Evolutionary conservation across 2,888 invertebrate species (phyloP).

Genomic region (Phasia obesa): DNA sequence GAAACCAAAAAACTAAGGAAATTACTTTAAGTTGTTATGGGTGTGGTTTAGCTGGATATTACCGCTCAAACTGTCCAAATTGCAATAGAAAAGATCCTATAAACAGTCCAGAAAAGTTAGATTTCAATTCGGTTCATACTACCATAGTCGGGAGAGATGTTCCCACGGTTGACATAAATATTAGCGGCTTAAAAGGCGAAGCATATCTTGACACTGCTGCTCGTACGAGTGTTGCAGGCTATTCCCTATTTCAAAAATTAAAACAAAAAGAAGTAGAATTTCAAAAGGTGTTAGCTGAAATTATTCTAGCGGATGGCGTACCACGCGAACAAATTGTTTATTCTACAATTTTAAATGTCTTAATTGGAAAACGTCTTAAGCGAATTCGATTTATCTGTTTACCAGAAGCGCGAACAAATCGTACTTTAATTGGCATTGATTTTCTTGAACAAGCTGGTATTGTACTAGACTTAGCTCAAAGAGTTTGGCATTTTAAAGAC

Average conservation of each 20-base stretch:
- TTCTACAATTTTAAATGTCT: neutral
- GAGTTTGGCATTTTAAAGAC: slow-evolving; percentile 8
- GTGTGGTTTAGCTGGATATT: too few species aligned
- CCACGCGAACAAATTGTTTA: neutral
- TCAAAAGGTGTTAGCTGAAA: too few species aligned
- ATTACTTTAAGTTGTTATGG: too few species aligned
- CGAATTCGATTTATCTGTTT: neutral
- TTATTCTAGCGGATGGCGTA: too few species aligned
- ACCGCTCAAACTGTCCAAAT: too few species aligned
- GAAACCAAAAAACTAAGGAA: too few species aligned
- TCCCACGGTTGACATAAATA: neutral
- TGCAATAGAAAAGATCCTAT: neutral
- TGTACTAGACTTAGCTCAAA: slow-evolving; percentile 11
- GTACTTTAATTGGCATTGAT: neutral
- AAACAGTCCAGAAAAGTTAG: too few species aligned
- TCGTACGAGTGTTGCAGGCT: neutral
- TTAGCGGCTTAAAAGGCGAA: neutral
- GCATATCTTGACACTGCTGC: neutral
- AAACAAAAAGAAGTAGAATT: too few species aligned
- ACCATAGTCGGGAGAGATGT: slow-evolving; percentile 4
- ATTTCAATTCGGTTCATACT: neutral
- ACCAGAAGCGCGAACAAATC: too few species aligned
- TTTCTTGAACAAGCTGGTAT: slow-evolving; percentile 2
- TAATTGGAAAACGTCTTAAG: slow-evolving; percentile 1
- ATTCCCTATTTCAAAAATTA: neutral